phyloP scores from a whole-genome alignment of 2,113 vertebrate species.

The Pluvialis apricaria region DNA sequence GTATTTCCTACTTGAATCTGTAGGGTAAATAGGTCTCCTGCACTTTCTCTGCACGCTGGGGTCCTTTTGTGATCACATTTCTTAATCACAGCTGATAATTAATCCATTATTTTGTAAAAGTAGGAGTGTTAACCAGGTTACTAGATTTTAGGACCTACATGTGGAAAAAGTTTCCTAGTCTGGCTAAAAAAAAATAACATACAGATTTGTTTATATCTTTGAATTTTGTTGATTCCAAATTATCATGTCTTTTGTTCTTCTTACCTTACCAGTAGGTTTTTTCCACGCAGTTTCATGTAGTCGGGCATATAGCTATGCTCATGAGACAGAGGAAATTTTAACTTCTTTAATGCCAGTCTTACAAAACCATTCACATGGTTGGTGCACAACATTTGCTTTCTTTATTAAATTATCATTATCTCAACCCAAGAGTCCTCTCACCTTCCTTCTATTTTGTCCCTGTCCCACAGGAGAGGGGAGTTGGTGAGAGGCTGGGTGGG shows the following conservation, averaged over 20 bases:
- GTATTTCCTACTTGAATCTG: not conserved
- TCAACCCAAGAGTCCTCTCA: not conserved
- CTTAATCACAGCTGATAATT: not conserved
- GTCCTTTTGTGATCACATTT: not conserved
- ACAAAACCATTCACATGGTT: not conserved
- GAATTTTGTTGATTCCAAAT: not conserved
- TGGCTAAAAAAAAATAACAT: not conserved
- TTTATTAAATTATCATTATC: not conserved
- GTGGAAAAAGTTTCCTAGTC: not conserved
- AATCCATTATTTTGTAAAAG: not conserved
- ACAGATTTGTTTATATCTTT: not conserved
- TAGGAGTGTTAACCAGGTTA: not conserved
- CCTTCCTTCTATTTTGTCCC: not conserved
- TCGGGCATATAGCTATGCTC: not conserved
- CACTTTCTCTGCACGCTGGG: not conserved
- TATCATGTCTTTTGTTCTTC: not conserved
- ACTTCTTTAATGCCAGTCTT: not conserved
- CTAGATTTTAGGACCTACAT: not conserved
- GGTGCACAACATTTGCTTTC: not conserved
- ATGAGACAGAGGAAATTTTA: not conserved
- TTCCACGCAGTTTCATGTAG: not conserved
- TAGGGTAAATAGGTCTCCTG: not conserved
- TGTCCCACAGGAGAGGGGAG: not conserved
- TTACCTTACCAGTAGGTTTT: rapidly evolving
- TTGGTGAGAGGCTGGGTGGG: not conserved